These are phyloP conservation scores for Enchytraeus crypticus DNA, from an alignment of 2,888 invertebrate genomes.

Conservation along the genomic window DNA sequence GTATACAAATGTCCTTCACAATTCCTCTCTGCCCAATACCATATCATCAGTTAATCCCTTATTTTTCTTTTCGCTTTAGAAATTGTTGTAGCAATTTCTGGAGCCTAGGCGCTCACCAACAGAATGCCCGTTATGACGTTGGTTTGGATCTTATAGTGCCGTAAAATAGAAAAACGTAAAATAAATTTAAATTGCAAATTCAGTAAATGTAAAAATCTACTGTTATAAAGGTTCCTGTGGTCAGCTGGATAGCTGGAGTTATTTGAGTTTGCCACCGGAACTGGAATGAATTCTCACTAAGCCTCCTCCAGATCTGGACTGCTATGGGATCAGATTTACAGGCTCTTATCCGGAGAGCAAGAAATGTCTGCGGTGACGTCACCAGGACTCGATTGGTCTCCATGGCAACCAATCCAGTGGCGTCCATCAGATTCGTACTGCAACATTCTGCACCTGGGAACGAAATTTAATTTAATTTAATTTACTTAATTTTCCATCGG, in stretches of 20 bases:
- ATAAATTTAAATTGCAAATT: neutral
- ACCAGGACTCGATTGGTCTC: slow-evolving; percentile 4
- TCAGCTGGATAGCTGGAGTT: slow-evolving; percentile 1
- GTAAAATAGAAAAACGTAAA: neutral
- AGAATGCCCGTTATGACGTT: no score
- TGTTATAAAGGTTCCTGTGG: neutral
- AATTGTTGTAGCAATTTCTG: no score
- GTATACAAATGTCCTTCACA: no score
- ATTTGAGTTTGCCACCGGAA: slow-evolving; percentile 10
- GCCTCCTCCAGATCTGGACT: slow-evolving; percentile 15
- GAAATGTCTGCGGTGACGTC: neutral
- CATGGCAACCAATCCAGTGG: slow-evolving; percentile 9
- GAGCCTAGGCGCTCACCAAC: no score
- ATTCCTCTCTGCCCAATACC: no score
- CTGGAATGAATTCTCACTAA: neutral
- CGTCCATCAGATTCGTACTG: slow-evolving; percentile 12
- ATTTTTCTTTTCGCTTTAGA: no score
- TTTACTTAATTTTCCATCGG: no score
- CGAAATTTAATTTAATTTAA: no score
- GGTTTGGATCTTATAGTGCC: no score
- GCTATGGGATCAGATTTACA: slow-evolving; percentile 7
- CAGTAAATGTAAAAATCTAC: neutral
- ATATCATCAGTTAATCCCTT: no score
- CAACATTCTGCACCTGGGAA: slow-evolving; percentile 14
- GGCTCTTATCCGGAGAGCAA: slow-evolving; percentile 6